Percentiles rank a stretch among this genome's conserved stretches.
Evolutionary conservation across 2,113 vertebrate species (phyloP).

Genomic region (Lophotis ruficrista): DNA sequence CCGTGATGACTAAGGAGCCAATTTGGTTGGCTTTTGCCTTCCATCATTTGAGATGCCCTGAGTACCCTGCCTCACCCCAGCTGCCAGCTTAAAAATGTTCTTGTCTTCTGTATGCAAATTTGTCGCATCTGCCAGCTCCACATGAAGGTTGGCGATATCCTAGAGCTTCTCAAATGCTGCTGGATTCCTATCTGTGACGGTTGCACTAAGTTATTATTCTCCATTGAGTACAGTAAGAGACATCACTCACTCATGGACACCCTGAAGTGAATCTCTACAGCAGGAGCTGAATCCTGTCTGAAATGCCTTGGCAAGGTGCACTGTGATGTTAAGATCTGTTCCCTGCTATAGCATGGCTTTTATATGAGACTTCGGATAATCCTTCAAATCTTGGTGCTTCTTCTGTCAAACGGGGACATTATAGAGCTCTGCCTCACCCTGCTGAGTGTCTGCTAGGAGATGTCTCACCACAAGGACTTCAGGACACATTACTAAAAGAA

Average conservation of each 20-base stretch:
- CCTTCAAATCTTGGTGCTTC: neutral
- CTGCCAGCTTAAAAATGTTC: neutral
- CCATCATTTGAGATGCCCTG: neutral
- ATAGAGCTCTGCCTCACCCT: fast-evolving
- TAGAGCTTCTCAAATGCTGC: neutral
- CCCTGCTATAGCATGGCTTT: neutral
- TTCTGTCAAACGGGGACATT: neutral
- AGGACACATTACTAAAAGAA: neutral
- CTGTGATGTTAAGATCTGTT: neutral
- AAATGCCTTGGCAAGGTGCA: neutral
- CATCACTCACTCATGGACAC: neutral
- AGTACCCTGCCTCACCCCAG: neutral
- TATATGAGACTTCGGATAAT: neutral
- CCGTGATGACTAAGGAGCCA: neutral
- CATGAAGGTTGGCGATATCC: neutral
- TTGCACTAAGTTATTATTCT: neutral
- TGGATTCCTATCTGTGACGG: neutral
- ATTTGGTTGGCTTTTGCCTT: neutral
- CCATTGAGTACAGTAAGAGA: neutral
- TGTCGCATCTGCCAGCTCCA: neutral
- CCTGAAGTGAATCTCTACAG: neutral
- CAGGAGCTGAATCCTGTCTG: neutral
- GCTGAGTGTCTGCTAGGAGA: neutral
- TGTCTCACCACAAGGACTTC: neutral
- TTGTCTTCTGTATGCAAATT: neutral